Conservation (phyloP, 2,797 vertebrate genomes). For the Varecia variegata region DNA sequence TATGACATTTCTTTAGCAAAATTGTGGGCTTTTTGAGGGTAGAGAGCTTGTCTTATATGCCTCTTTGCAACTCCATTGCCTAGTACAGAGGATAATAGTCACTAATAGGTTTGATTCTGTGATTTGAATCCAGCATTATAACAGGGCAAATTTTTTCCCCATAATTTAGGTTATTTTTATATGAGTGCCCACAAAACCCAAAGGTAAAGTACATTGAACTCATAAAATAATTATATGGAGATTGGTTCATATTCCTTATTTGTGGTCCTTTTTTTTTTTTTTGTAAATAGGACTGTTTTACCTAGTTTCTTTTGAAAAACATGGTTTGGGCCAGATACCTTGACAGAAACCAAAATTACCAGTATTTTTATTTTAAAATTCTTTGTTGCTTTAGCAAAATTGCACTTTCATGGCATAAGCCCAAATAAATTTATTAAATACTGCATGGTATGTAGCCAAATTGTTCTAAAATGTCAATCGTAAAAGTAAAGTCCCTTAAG, state of each 20-base stretch:
- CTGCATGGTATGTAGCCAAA: slow-evolving; percentile 6
- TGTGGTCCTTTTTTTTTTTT: background rate
- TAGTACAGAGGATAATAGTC: background rate
- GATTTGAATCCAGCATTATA: background rate
- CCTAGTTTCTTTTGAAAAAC: slow-evolving; percentile 69
- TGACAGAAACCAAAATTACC: slow-evolving; percentile 68
- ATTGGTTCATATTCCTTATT: slow-evolving; percentile 21
- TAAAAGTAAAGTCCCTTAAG: slow-evolving; percentile 12
- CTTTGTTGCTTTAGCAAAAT: slow-evolving; percentile 21
- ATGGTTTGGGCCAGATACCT: slow-evolving; percentile 80
- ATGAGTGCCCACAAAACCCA: background rate
- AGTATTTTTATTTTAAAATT: slow-evolving; percentile 56
- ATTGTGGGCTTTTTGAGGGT: background rate
- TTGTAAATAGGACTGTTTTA: background rate
- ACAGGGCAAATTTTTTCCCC: background rate
- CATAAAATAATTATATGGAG: slow-evolving; percentile 35
- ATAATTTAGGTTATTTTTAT: slow-evolving; percentile 26
- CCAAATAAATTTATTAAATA: slow-evolving; percentile 34
- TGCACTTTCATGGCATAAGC: slow-evolving; percentile 25
- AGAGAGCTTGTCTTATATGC: background rate
- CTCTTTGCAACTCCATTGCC: background rate
- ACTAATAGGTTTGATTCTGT: slow-evolving; percentile 11
- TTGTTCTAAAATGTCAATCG: slow-evolving; percentile 44
- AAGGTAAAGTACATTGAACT: background rate
- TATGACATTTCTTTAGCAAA: slow-evolving; percentile 8